Base-by-base conservation (phyloP, 2,888 invertebrate genomes). In the Drosophila helvetica region DNA sequence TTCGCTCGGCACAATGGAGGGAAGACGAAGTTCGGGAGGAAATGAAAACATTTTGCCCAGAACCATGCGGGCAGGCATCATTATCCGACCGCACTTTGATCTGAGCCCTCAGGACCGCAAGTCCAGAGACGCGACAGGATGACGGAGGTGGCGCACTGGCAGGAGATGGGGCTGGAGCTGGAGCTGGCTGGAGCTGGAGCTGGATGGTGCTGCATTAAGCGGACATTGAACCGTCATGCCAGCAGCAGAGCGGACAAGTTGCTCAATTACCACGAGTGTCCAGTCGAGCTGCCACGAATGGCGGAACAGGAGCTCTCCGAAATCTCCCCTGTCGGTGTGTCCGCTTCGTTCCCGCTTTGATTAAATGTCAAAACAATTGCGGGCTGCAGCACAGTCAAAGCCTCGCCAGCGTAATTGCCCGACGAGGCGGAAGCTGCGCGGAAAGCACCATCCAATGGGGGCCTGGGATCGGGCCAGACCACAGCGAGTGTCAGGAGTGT, bases 291-390 rank as follows among this genome's bases (percentile, higher is more conserved):
- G 6, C 25, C 25, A 25, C 25, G 22, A 25, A 25, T 25, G 25
- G 25, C 7, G 7, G 25, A 4, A 22, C 25, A 25, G 25, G 25
- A 25, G 25, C 22, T 25, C 19, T 19, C 19, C 19, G 19, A 19
- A 19, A 19, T 19, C 19, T 19, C 19, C 2, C 19, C 19, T 19
- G 19, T 82, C 55, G 45, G 27, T 55, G 46, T 17, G 17, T 42
- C 50, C 55, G 33, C 55, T 57, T 71, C 76, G 79, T 76, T 66
- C 66, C 74, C 72, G 71, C 82, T 85, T 82, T 82, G 82, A 82
- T 82, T 88, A 87, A 83, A 83, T 83, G 83, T 83, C 83, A 83
- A 88, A 83, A 83, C 88, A 83, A 88, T 83, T 87, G 83, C 75
- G 74, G 75, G 74, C 79, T 82, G 85, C 80, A 66, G 84, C 85